A percentile compares a stretch with the other conserved stretches of the same genome.
phyloP scores from a whole-genome alignment of 2,888 invertebrate species.

The Troides oblongomaculatus region DNA sequence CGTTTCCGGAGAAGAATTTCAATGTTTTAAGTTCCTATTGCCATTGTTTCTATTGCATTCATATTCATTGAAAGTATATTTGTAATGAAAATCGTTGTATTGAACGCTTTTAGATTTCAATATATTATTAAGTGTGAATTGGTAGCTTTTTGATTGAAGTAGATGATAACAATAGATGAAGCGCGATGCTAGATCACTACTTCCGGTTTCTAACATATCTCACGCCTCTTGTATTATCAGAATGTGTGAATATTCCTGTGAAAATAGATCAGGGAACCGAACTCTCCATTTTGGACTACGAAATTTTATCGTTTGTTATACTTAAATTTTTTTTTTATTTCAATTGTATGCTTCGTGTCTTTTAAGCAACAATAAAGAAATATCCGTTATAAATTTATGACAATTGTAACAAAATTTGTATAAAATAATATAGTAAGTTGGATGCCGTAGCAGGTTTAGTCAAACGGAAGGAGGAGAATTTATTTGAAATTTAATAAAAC shows the following conservation, averaged over 20 bases:
- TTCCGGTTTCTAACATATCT: not conserved
- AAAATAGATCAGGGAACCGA: not conserved
- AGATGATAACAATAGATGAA: not conserved
- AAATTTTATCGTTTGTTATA: not conserved
- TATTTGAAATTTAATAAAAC: not conserved
- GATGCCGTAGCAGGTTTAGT: too few relatives aligned
- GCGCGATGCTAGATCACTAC: not conserved
- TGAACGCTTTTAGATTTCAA: too few relatives aligned
- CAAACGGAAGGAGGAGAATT: not conserved
- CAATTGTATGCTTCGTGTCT: not conserved
- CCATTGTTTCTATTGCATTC: too few relatives aligned
- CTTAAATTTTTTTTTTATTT: not conserved
- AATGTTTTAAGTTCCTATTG: too few relatives aligned
- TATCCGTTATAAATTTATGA: too few relatives aligned
- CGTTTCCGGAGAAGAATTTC: too few relatives aligned
- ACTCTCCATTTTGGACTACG: not conserved
- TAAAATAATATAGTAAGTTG: too few relatives aligned
- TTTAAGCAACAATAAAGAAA: too few relatives aligned
- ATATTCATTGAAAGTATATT: too few relatives aligned
- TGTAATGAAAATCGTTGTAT: too few relatives aligned
- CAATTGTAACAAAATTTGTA: too few relatives aligned
- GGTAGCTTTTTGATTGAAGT: not conserved
- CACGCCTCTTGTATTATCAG: not conserved
- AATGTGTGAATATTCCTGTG: not conserved
- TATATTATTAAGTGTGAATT: not conserved